Evolutionary conservation across 2,113 vertebrate genomes (phyloP).

Genomic region (Poeciliopsis occidentalis): DNA sequence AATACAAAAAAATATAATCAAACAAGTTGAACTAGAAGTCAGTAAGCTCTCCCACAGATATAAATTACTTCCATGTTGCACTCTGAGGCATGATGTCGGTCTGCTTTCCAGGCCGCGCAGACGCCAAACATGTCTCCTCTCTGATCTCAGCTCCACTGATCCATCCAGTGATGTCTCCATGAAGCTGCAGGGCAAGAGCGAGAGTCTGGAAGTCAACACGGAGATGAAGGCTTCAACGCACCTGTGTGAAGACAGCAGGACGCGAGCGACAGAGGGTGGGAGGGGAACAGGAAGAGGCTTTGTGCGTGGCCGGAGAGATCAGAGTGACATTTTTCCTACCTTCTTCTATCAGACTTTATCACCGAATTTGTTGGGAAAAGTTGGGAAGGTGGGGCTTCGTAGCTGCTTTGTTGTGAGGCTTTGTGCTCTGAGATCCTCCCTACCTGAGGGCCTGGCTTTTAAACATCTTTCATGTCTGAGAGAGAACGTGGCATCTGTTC

Average conservation of each 20-base stretch:
- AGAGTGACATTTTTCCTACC: conserved; percentile 41
- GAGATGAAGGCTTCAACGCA: conserved; percentile 36
- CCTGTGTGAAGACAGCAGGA: conserved; percentile 44
- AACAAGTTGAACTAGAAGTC: conserved; percentile 33
- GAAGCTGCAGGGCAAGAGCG: conserved; percentile 27
- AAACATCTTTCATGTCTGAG: conserved; percentile 32
- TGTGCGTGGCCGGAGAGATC: conserved; percentile 40
- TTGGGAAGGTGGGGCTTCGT: conserved; percentile 35
- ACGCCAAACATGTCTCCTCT: conserved; percentile 24
- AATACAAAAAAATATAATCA: conserved; percentile 13
- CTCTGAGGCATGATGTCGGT: conserved; percentile 11
- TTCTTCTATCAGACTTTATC: conserved; percentile 49
- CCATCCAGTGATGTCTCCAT: conserved; percentile 29
- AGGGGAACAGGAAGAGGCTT: conserved; percentile 38
- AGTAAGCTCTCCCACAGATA: conserved; percentile 18
- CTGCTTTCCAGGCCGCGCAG: conserved; percentile 38
- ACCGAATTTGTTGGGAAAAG: conserved; percentile 59
- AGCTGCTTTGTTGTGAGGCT: conserved; percentile 59
- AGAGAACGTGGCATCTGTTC: conserved; percentile 39
- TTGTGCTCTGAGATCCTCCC: conserved; percentile 45
- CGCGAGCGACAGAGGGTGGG: conserved; percentile 1
- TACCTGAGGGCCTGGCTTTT: conserved; percentile 43
- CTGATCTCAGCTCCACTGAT: conserved; percentile 39
- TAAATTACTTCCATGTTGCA: conserved; percentile 51
- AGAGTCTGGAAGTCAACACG: conserved; percentile 14